phyloP scores from a whole-genome alignment of 2,888 invertebrate species.

The Amblyjoppa proteus region DNA sequence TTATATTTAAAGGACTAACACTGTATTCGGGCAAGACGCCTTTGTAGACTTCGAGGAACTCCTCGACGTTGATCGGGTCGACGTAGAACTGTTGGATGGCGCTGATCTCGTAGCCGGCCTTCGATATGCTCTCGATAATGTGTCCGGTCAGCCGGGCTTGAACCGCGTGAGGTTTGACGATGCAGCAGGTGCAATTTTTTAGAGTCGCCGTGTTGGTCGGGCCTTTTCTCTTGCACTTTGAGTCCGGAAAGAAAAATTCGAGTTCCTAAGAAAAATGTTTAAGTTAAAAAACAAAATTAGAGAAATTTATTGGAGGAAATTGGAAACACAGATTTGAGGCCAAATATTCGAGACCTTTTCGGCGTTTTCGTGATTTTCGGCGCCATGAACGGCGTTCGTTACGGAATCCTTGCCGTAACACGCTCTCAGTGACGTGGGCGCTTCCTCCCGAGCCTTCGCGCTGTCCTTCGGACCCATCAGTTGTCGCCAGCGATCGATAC shows the following conservation, averaged over 20 bases:
- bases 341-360: constrained; percentile 81
- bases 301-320: constrained; percentile 13
- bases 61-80: constrained; percentile 93
- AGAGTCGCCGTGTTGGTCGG: constrained; percentile 87
- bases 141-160: constrained; percentile 89
- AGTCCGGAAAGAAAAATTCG: constrained; percentile 88
- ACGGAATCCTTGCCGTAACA: constrained; percentile 89
- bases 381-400: constrained; percentile 90
- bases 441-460: constrained; percentile 86
- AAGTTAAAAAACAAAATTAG: neutral
- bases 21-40: constrained; percentile 93
- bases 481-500: constrained; percentile 87
- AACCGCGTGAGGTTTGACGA: constrained; percentile 96
- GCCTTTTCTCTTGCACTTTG: constrained; percentile 82
- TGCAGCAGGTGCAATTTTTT: constrained; percentile 91
- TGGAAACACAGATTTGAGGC: neutral
- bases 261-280: constrained; percentile 85
- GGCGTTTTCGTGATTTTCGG: constrained; percentile 87
- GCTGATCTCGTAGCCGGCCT: constrained; percentile 92
- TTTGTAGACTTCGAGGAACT: constrained; percentile 97
- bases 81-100: constrained; percentile 93
- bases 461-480: constrained; percentile 89
- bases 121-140: constrained; percentile 90
- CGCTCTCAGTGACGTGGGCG: constrained; percentile 88
- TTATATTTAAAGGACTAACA: constrained; percentile 83